A percentile compares a stretch with the other conserved stretches of the same genome.
Conservation (phyloP, 1,140 invertebrate species). For the Papilio machaon region DNA sequence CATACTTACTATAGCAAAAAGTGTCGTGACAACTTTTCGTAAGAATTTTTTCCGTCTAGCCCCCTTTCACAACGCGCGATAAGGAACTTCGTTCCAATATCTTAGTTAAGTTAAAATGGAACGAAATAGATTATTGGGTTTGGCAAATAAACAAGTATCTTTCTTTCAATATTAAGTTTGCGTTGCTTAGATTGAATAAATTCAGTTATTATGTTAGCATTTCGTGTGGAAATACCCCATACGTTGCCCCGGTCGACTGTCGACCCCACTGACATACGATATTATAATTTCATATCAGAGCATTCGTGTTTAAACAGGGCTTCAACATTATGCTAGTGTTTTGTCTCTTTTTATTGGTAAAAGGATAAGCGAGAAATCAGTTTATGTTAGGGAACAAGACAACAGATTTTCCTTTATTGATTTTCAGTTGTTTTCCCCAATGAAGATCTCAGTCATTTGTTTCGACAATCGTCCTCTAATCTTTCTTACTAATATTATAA, state of each 20-base stretch:
- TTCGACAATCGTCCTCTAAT: not conserved
- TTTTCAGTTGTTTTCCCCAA: not conserved
- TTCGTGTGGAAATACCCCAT: not conserved
- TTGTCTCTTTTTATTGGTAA: conserved; percentile 2
- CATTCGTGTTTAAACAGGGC: not conserved
- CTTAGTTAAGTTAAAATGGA: too few species aligned
- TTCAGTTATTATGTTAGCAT: not conserved
- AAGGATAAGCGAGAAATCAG: not conserved
- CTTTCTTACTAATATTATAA: not conserved
- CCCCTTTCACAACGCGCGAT: too few species aligned
- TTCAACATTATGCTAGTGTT: not conserved
- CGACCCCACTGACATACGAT: conserved; percentile 19
- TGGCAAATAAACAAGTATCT: too few species aligned
- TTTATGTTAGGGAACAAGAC: not conserved
- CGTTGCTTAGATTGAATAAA: not conserved
- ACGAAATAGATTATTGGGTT: too few species aligned
- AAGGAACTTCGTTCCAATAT: too few species aligned
- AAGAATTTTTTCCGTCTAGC: too few species aligned
- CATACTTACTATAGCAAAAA: too few species aligned
- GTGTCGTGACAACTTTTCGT: too few species aligned
- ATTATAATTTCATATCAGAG: conserved; percentile 9
- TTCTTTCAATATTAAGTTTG: too few species aligned
- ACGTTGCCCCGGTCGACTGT: not conserved
- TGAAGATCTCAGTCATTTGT: not conserved
- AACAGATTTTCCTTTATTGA: not conserved